phyloP scores from a whole-genome alignment of 2,888 invertebrate species.

The Stenichneumon culpator region DNA sequence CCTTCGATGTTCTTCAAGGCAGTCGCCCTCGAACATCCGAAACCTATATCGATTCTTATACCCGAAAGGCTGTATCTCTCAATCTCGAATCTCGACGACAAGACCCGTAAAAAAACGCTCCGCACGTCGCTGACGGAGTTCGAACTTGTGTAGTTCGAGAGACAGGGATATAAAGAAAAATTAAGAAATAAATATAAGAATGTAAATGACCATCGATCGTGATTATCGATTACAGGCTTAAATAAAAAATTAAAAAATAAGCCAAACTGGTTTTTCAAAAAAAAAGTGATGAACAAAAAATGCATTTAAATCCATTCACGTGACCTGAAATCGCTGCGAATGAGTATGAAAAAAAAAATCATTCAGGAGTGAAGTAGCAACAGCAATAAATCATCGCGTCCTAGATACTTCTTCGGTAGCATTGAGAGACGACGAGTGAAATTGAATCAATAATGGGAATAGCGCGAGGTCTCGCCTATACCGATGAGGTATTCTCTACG shows the following conservation, averaged over 20 bases:
- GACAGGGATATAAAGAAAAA: not conserved
- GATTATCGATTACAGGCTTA: not conserved
- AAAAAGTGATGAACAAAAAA: not conserved
- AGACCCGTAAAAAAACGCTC: constrained; percentile 25
- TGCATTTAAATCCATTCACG: constrained; percentile 8
- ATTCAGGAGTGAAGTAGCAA: not conserved
- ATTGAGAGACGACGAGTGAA: constrained; percentile 39
- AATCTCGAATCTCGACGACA: constrained; percentile 60
- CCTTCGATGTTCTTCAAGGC: constrained; percentile 64
- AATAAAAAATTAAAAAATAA: not conserved
- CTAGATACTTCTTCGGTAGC: constrained; percentile 42
- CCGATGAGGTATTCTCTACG: not conserved
- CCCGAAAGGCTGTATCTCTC: constrained; percentile 54
- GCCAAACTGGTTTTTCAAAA: not conserved
- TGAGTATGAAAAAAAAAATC: constrained; percentile 12
- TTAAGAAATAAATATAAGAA: not conserved
- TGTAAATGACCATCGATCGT: not conserved
- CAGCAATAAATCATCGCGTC: constrained; percentile 35
- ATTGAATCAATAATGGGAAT: constrained; percentile 49
- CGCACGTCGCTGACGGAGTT: constrained; percentile 39
- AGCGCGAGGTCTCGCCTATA: constrained; percentile 37
- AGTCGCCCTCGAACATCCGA: constrained; percentile 41
- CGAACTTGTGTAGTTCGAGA: not conserved
- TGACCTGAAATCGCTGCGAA: constrained; percentile 23
- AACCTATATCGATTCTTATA: constrained; percentile 64